A percentile compares a stretch with the other conserved stretches of the same genome.
Conservation (phyloP, 1,140 invertebrate genomes). For the Amphibalanus amphitrite region DNA sequence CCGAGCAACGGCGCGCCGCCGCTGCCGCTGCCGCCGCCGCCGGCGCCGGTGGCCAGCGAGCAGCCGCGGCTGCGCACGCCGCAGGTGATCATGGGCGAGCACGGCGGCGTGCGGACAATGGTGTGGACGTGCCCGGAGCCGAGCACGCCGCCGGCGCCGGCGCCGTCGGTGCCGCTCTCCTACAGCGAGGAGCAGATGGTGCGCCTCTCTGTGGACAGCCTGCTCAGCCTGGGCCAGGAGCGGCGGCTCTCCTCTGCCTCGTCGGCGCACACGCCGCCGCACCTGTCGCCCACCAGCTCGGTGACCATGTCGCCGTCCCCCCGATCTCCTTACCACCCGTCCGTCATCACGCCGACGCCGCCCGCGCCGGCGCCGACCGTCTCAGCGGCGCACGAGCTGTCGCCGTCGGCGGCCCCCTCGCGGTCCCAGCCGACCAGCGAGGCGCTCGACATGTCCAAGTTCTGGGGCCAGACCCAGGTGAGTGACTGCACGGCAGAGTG, state of each 20-base stretch:
- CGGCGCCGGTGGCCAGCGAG: conserved; percentile 11
- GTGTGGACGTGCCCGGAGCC: conserved; percentile 45
- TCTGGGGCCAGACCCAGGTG: conserved; percentile 4
- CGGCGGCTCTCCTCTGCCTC: conserved; percentile 13
- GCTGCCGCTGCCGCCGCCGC: conserved; percentile 8
- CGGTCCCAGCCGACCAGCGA: conserved; percentile 30
- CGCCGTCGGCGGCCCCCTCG: conserved; percentile 15
- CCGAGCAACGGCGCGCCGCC: conserved; percentile 1
- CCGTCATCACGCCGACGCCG: conserved; percentile 13
- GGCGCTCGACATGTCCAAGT: conserved; percentile 35
- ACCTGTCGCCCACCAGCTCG: conserved; percentile 16
- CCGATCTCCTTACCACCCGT: conserved; percentile 10
- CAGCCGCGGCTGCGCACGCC: conserved; percentile 18
- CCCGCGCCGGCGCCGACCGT: conserved; percentile 13
- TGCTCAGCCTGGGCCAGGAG: conserved; percentile 57
- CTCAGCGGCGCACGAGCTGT: conserved; percentile 13
- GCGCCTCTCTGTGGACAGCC: conserved; percentile 59
- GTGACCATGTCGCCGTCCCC: conserved; percentile 14
- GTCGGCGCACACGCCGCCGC: conserved; percentile 10
- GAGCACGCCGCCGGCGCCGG: conserved; percentile 5
- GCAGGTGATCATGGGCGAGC: conserved; percentile 48
- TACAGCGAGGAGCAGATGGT: conserved; percentile 26
- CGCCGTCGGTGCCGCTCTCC: background rate
- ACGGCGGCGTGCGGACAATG: conserved; percentile 75
- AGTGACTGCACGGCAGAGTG: background rate